Conservation (phyloP, 2,888 invertebrate species). For the Eristalis tenax region DNA sequence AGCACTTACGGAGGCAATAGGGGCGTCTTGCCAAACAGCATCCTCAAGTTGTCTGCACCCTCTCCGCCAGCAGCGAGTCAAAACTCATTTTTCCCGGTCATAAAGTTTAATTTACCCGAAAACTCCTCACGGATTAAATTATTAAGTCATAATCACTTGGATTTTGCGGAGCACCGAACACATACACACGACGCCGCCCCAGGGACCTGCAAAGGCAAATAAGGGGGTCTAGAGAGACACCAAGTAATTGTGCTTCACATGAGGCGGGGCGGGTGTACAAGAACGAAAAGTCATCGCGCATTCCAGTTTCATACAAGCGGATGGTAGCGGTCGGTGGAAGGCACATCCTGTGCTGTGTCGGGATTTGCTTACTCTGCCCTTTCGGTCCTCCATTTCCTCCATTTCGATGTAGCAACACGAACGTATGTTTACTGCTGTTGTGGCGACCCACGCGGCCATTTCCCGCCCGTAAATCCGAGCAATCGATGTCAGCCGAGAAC, state of each 20-base stretch:
- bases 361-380: constrained; percentile 12
- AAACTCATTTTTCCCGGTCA: constrained; percentile 33
- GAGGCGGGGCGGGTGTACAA: background rate
- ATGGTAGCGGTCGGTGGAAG: background rate
- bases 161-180: constrained; percentile 13
- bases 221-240: background rate
- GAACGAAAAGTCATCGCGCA: constrained; percentile 24
- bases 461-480: constrained; percentile 12
- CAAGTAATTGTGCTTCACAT: background rate
- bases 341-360: constrained; percentile 1
- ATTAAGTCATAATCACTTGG: constrained; percentile 60
- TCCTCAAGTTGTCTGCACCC: background rate
- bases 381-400: background rate
- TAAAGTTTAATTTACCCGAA: constrained; percentile 55
- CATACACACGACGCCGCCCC: constrained; percentile 5
- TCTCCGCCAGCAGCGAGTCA: background rate
- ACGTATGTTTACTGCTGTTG: background rate
- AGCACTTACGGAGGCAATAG: background rate
- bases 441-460: background rate
- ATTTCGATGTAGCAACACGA: background rate
- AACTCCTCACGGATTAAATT: constrained; percentile 46
- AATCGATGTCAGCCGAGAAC: constrained; percentile 9
- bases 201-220: background rate
- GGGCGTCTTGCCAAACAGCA: background rate
- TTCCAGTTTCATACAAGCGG: background rate